phyloP scores from a whole-genome alignment of 2,113 vertebrate genomes.

The Cebus imitator region DNA sequence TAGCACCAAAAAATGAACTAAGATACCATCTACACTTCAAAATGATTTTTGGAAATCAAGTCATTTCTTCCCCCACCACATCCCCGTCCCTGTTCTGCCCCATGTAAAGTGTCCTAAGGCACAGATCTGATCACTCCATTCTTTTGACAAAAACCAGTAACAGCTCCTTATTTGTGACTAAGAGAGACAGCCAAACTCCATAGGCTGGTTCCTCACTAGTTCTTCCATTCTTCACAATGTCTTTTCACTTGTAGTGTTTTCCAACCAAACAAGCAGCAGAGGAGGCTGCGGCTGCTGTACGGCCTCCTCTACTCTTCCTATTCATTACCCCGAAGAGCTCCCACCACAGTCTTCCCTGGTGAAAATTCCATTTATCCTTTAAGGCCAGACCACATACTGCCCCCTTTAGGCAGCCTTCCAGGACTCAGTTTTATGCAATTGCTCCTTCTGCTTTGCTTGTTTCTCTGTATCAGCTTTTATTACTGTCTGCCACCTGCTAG shows the following conservation, averaged over 20 bases:
- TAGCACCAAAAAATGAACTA: background rate
- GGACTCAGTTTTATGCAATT: no score
- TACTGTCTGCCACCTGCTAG: background rate
- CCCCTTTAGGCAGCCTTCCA: background rate
- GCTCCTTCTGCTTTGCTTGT: background rate
- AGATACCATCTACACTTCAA: background rate
- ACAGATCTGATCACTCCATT: background rate
- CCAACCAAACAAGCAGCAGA: background rate
- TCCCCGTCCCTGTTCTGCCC: background rate
- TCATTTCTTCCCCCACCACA: background rate
- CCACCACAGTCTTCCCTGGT: no score
- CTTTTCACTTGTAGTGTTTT: background rate
- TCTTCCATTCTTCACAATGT: rapidly evolving
- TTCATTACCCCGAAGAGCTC: no score
- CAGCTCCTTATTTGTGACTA: background rate
- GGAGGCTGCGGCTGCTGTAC: background rate
- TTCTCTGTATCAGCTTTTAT: background rate
- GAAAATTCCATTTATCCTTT: background rate
- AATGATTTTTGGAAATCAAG: background rate
- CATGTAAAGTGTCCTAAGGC: background rate
- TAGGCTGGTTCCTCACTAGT: rapidly evolving
- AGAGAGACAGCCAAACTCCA: background rate
- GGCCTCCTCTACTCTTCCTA: background rate
- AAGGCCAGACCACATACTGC: background rate
- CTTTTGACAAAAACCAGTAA: background rate